Conservation (phyloP, 2,113 vertebrate species). For the Vicugna pacos region DNA sequence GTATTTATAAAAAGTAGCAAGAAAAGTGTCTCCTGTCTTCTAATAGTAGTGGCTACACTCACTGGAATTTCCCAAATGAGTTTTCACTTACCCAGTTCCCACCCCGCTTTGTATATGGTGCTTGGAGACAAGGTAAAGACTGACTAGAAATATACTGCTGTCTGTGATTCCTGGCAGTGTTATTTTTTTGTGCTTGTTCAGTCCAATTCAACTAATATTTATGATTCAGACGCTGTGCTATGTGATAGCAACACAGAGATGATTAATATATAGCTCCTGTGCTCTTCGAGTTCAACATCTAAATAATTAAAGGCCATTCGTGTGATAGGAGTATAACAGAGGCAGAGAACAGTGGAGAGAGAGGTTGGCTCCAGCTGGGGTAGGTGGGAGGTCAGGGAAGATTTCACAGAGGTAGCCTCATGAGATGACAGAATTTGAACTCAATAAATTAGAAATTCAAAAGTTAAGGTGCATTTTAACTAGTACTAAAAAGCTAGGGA, state of each 20-base stretch:
- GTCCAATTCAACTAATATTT: slow-evolving; percentile 67
- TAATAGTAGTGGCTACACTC: neutral
- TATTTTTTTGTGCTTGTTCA: slow-evolving; percentile 45
- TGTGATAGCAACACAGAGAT: slow-evolving; percentile 58
- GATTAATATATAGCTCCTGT: slow-evolving; percentile 61
- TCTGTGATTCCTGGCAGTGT: slow-evolving; percentile 27
- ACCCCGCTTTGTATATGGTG: neutral
- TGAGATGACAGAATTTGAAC: slow-evolving; percentile 9
- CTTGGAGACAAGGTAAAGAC: neutral
- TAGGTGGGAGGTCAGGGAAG: neutral
- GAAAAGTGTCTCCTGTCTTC: neutral
- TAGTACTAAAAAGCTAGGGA: neutral
- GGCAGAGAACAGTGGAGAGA: neutral
- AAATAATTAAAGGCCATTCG: slow-evolving; percentile 60
- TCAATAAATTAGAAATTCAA: neutral
- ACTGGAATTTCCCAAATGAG: neutral
- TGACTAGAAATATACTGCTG: neutral
- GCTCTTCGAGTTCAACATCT: slow-evolving; percentile 41
- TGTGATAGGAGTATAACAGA: neutral
- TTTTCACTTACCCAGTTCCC: neutral
- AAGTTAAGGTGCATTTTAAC: slow-evolving; percentile 41
- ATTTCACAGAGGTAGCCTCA: neutral
- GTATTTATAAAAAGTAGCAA: slow-evolving; percentile 43
- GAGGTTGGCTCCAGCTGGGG: neutral
- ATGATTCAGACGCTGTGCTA: slow-evolving; percentile 45